Evolutionary conservation across 2,888 invertebrate genomes (phyloP).

Genomic region (Timema podura): DNA sequence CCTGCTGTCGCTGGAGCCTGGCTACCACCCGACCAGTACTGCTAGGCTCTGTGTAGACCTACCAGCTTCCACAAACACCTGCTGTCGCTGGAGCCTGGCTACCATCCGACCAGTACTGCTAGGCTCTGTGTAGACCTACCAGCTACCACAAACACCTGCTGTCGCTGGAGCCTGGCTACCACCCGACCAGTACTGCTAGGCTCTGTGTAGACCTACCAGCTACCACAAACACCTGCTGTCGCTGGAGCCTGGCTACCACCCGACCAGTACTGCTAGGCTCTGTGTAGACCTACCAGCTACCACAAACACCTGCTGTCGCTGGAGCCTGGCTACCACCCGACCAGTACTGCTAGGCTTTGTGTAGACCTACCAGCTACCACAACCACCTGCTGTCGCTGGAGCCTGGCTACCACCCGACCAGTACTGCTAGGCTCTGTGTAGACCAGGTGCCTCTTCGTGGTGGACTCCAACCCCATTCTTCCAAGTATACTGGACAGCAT

Average conservation of each 20-base stretch:
- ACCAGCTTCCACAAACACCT: slow-evolving; percentile 52
- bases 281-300: slow-evolving; percentile 52
- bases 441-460: too few species aligned
- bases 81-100: slow-evolving; percentile 26
- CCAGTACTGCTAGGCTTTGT: slow-evolving; percentile 21
- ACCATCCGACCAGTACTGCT: slow-evolving; percentile 20
- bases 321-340: slow-evolving; percentile 27
- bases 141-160: slow-evolving; percentile 51
- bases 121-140: slow-evolving; percentile 46
- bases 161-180: slow-evolving; percentile 27
- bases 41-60: slow-evolving; percentile 36
- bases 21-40: slow-evolving; percentile 24
- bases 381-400: slow-evolving; percentile 44
- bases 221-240: slow-evolving; percentile 49
- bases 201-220: slow-evolving; percentile 42
- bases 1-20: slow-evolving; percentile 27
- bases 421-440: slow-evolving; percentile 15
- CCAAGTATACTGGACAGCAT: too few species aligned
- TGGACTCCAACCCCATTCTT: too few species aligned
- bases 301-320: slow-evolving; percentile 47
- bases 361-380: slow-evolving; percentile 47
- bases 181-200: slow-evolving; percentile 20
- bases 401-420: slow-evolving; percentile 24
- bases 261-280: slow-evolving; percentile 16
- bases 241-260: slow-evolving; percentile 26